Evolutionary conservation across 2,797 vertebrate species (phyloP).

Genomic region (Lutjanus campechanus): DNA sequence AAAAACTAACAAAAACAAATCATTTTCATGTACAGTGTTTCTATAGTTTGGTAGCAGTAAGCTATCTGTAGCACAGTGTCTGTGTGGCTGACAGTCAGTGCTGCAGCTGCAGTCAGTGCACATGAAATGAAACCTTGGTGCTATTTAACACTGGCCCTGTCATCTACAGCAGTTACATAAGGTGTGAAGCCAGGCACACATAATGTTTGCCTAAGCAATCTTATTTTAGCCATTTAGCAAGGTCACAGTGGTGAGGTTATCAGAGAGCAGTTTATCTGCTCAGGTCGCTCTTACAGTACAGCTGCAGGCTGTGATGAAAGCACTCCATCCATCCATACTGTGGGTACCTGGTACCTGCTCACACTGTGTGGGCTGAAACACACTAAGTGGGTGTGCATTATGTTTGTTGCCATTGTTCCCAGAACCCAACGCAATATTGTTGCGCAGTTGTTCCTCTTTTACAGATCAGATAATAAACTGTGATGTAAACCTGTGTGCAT

Average conservation of each 20-base stretch:
- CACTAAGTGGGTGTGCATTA: background rate
- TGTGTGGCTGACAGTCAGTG: slow-evolving; percentile 1
- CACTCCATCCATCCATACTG: slow-evolving; percentile 5
- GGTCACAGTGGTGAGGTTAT: slow-evolving; percentile 60
- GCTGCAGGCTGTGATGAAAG: slow-evolving; percentile 21
- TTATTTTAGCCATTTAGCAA: slow-evolving; percentile 62
- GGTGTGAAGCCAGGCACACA: slow-evolving; percentile 31
- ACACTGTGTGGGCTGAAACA: slow-evolving; percentile 20
- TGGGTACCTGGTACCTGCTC: slow-evolving; percentile 20
- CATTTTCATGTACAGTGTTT: background rate
- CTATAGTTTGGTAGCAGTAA: background rate
- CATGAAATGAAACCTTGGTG: slow-evolving; percentile 29
- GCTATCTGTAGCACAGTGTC: background rate
- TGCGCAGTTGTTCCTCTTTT: no score
- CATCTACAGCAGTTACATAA: slow-evolving; percentile 40
- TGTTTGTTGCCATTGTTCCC: slow-evolving; percentile 35
- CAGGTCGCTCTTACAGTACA: slow-evolving; percentile 10
- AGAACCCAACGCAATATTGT: background rate
- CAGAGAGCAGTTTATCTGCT: slow-evolving; percentile 40
- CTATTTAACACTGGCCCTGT: slow-evolving; percentile 10
- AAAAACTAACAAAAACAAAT: no score
- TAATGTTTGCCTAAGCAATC: slow-evolving; percentile 70
- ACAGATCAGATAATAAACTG: no score
- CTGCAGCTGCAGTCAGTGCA: slow-evolving; percentile 4
- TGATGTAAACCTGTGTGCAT: no score